A percentile compares a stretch with the other conserved stretches of the same genome.
Conservation (phyloP, 1,140 invertebrate species). For the Luehdorfia chinensis region DNA sequence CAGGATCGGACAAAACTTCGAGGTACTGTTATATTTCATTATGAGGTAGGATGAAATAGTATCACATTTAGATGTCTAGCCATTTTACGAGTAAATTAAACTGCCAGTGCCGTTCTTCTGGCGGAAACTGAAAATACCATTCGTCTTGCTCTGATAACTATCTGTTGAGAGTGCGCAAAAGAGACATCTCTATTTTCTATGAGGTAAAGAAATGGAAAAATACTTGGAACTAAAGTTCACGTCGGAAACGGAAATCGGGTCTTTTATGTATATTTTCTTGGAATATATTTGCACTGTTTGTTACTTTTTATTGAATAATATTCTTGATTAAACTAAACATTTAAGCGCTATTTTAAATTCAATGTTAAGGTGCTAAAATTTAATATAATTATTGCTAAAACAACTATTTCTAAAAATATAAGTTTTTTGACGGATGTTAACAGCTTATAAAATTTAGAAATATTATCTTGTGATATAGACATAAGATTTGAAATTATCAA, state of each 20-base stretch:
- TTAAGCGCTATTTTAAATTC: no score
- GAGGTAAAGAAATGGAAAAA: conserved; percentile 19
- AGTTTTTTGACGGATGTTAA: no score
- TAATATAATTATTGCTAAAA: no score
- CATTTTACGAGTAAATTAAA: conserved; percentile 43
- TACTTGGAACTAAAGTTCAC: background rate
- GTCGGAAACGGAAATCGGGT: conserved; percentile 11
- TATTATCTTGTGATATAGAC: no score
- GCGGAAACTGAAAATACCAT: conserved; percentile 41
- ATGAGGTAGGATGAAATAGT: conserved; percentile 29
- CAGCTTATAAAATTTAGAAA: no score
- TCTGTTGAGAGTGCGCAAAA: conserved; percentile 37
- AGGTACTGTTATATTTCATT: conserved; percentile 19
- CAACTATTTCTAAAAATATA: no score
- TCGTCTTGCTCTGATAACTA: conserved; percentile 54
- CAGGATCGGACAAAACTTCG: no score
- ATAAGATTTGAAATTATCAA: no score
- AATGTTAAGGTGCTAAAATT: no score
- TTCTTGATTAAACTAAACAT: no score
- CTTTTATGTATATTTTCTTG: conserved; percentile 2
- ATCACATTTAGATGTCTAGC: conserved; percentile 34
- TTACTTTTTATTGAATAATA: no score
- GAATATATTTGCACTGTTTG: no score
- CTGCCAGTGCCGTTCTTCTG: conserved; percentile 32
- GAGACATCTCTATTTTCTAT: conserved; percentile 27